Evolutionary conservation across 1,140 invertebrate genomes (phyloP).

Genomic region (Papilio aristodemus): DNA sequence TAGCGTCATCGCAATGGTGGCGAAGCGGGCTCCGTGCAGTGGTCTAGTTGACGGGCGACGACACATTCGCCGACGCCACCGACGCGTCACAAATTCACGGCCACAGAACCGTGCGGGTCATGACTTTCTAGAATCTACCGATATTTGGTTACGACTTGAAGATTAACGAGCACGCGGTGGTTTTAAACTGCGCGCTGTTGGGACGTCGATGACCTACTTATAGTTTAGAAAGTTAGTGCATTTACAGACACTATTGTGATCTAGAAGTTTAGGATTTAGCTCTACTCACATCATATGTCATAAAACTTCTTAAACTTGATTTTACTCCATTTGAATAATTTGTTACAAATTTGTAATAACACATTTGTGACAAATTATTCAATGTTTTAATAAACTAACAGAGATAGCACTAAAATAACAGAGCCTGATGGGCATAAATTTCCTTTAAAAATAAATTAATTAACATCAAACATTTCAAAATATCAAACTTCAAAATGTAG

Average conservation of each 20-base stretch:
- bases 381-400: no score
- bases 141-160: constrained; percentile 29
- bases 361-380: no score
- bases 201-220: constrained; percentile 17
- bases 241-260: neutral
- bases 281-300: neutral
- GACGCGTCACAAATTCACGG: constrained; percentile 57
- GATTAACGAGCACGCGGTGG: constrained; percentile 46
- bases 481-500: no score
- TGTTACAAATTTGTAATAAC: neutral
- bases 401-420: no score
- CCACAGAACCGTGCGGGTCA: constrained; percentile 36
- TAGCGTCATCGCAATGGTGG: constrained; percentile 63
- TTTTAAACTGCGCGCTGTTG: constrained; percentile 35
- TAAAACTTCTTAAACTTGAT: neutral
- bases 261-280: neutral
- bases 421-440: constrained; percentile 25
- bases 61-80: constrained; percentile 60
- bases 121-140: constrained; percentile 56
- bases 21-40: constrained; percentile 60
- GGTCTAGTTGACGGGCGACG: constrained; percentile 58
- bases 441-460: no score
- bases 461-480: no score
- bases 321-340: neutral
- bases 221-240: constrained; percentile 9